Evolutionary conservation across 1,140 invertebrate species (phyloP).

Genomic region (Elymnias hypermnestra): DNA sequence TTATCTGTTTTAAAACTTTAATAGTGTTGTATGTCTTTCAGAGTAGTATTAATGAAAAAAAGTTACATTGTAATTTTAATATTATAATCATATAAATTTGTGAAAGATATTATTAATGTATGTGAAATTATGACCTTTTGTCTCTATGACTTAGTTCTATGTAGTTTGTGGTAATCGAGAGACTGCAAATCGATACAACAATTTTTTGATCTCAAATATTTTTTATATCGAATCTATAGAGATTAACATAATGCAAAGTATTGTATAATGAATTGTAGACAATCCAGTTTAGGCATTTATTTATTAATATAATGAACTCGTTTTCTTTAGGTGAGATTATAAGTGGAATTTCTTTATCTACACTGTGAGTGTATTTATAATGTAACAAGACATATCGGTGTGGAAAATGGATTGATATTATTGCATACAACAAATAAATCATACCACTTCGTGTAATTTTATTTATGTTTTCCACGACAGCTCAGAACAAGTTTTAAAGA

Average conservation of each 20-base stretch:
- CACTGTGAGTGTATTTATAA: constrained; percentile 1
- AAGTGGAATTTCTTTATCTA: background rate
- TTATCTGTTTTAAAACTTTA: no score
- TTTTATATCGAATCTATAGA: constrained; percentile 5
- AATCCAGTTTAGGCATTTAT: constrained; percentile 3
- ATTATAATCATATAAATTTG: no score
- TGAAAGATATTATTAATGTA: no score
- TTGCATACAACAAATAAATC: constrained; percentile 18
- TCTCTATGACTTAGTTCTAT: no score
- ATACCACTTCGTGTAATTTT: constrained; percentile 30
- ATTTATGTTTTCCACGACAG: constrained; percentile 57
- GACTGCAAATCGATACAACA: background rate
- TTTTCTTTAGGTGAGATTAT: constrained; percentile 3
- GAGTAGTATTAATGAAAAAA: background rate
- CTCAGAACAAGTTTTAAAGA: constrained; percentile 19
- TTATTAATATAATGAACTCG: background rate
- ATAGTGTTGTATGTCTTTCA: no score
- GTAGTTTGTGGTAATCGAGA: background rate
- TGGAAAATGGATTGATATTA: constrained; percentile 45
- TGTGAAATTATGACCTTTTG: background rate
- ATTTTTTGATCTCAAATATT: no score
- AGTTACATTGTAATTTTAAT: constrained; percentile 1
- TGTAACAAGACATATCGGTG: constrained; percentile 31
- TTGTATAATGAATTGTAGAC: constrained; percentile 2
- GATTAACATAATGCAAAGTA: no score